phyloP scores from a whole-genome alignment of 2,888 invertebrate genomes.

The Pristionchus maxplancki region DNA sequence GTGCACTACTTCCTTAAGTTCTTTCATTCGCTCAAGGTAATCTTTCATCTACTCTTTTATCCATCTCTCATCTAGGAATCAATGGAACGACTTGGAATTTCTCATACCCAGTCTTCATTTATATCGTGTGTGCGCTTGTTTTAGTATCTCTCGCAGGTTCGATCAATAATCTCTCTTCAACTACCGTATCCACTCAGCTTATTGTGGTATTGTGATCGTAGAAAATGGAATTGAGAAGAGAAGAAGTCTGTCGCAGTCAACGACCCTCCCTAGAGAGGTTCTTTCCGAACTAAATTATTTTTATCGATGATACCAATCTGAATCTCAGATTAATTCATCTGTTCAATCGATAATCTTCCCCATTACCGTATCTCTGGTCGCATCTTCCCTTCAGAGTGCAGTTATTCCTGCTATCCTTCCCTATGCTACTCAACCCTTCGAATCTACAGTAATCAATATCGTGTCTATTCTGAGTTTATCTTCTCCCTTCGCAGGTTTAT shows the following conservation, averaged over 20 bases:
- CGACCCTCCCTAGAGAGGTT: not conserved
- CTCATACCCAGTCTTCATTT: constrained; percentile 45
- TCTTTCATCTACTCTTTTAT: not conserved
- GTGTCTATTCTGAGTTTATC: no score
- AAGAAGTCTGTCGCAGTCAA: not conserved
- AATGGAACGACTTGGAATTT: constrained; percentile 23
- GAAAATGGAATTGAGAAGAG: not conserved
- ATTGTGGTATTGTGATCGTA: not conserved
- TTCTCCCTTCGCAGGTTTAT: constrained; percentile 10
- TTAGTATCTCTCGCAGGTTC: constrained; percentile 38
- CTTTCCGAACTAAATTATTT: not conserved
- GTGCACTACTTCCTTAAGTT: constrained; percentile 46
- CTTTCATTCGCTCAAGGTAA: constrained; percentile 50
- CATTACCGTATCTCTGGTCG: constrained; percentile 44
- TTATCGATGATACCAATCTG: not conserved
- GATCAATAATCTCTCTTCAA: not conserved
- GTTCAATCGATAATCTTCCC: constrained; percentile 1
- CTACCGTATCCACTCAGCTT: not conserved
- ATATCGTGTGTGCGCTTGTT: constrained; percentile 17
- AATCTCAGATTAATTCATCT: not conserved
- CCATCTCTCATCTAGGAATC: not conserved
- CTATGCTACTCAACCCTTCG: constrained; percentile 24
- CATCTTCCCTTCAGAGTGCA: constrained; percentile 38
- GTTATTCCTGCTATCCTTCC: constrained; percentile 32
- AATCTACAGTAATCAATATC: not conserved